Percentiles rank a stretch among this genome's conserved stretches.
Evolutionary conservation across 2,113 vertebrate genomes (phyloP).

Genomic region (Ellobius talpinus): DNA sequence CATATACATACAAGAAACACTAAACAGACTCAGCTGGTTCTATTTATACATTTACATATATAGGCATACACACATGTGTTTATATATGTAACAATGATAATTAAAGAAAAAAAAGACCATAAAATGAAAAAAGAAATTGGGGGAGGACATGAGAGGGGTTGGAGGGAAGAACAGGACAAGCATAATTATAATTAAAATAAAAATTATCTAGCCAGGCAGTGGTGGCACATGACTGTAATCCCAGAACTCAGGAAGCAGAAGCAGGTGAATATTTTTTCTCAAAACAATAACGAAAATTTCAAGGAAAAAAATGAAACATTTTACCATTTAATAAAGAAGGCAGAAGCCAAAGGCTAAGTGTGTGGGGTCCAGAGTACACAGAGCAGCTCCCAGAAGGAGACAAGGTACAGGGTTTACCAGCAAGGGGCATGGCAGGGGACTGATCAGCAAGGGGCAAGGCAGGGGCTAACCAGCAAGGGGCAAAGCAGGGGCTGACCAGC

Average conservation of each 20-base stretch:
- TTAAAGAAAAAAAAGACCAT: background rate
- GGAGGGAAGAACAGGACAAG: background rate
- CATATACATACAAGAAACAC: background rate
- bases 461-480: conserved; percentile 38
- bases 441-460: no score
- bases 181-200: background rate
- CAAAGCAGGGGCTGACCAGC: no score
- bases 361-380: conserved; percentile 56
- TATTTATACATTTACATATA: background rate
- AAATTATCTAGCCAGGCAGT: background rate
- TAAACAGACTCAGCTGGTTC: background rate
- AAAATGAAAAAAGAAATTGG: background rate
- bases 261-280: no score
- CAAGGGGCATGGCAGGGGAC: background rate
- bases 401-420: conserved; percentile 48
- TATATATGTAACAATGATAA: background rate
- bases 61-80: background rate
- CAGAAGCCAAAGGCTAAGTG: conserved; percentile 83
- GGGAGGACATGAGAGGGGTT: background rate
- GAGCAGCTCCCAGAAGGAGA: conserved; percentile 66
- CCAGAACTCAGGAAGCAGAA: no score
- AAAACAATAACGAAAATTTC: no score
- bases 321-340: conserved; percentile 85
- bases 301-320: conserved; percentile 70
- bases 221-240: no score